Evolutionary conservation across 2,888 invertebrate species (phyloP), one percentile per base, ranked within the genome.

Genomic region (Arctia plantaginis): DNA sequence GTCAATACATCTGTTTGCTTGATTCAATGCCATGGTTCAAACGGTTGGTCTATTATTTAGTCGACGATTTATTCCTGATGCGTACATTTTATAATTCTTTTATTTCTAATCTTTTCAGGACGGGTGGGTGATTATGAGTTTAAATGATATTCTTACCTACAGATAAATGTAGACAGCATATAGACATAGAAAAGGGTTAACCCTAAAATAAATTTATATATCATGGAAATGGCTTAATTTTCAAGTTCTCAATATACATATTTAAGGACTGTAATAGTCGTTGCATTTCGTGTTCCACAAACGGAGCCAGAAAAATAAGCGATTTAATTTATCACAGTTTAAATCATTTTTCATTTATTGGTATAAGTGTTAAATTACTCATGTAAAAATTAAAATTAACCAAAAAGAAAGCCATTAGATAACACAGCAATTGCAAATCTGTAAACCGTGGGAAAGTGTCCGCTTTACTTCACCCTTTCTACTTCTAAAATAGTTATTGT

Each of bases 1-100:
- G 64, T 73, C 66, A 74, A 78, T 73, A 70, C 69, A 76, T 82
- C 71, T 30, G 64, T 33, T 85, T 80, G 55, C 80, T 27, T 66
- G n/a, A 55, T 55, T 69, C 69, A 69, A 35, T 69, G 69, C 18
- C 69, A 55, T 3, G 35, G 51, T 39, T 33, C 3, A n/a, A 51
- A 3, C 51, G 33, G 12, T 68, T 51, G 23, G 0, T 69, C 55
- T 15, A 1, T 41, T 39, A 15, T 15, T 69, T n/a, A 12, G 15
- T 15, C n/a, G n/a, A n/a, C 27, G 47, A 67, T 30, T 33, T 33
- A 47, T n/a, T n/a, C n/a, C n/a, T n/a, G 30, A 20, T 3, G 13
- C 66, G 12, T 7, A 66, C 41, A 27, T 15, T 0, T 30, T n/a
- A 20, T 23, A 23, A 23, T 51, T 4, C 10, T 4, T 8, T 6